phyloP scores from a whole-genome alignment of 2,113 vertebrate species.

The Lasiurus cinereus region DNA sequence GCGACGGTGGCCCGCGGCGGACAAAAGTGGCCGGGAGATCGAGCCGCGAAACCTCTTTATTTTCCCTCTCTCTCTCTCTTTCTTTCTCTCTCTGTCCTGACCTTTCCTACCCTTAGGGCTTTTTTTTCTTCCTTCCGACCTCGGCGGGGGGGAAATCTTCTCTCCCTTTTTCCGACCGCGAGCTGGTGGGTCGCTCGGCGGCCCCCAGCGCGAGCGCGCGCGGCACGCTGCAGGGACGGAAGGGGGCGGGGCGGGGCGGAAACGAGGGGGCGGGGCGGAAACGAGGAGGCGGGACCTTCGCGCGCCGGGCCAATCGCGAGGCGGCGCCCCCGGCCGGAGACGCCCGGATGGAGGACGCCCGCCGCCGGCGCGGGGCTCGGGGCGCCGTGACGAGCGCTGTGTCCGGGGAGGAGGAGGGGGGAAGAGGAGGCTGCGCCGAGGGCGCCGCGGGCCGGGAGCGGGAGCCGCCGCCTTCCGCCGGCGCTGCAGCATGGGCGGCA shows the following conservation, averaged over 20 bases:
- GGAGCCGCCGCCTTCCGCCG: background rate
- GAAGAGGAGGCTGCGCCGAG: fast-evolving
- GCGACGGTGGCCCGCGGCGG: constrained; percentile 23
- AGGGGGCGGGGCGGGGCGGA: background rate
- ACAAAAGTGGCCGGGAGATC: constrained; percentile 19
- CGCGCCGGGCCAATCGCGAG: constrained; percentile 44
- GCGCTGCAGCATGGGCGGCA: constrained; percentile 91
- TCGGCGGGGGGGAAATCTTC: too few species aligned
- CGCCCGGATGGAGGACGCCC: constrained; percentile 65
- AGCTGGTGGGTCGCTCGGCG: background rate
- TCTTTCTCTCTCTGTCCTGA: constrained; percentile 20
- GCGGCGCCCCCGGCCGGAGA: background rate
- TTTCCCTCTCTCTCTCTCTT: background rate
- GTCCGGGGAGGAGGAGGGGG: too few species aligned
- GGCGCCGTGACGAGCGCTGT: background rate
- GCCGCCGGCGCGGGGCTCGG: background rate
- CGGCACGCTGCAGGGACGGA: fast-evolving
- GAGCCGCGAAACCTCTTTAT: background rate
- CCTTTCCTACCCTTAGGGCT: background rate
- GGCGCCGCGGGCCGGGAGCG: background rate
- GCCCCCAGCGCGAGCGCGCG: background rate
- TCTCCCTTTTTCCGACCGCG: background rate
- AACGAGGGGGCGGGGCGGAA: background rate
- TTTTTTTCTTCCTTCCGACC: too few species aligned
- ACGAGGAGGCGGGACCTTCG: constrained; percentile 43